Conservation (phyloP, 2,113 vertebrate species). For the Vulpes vulpes region DNA sequence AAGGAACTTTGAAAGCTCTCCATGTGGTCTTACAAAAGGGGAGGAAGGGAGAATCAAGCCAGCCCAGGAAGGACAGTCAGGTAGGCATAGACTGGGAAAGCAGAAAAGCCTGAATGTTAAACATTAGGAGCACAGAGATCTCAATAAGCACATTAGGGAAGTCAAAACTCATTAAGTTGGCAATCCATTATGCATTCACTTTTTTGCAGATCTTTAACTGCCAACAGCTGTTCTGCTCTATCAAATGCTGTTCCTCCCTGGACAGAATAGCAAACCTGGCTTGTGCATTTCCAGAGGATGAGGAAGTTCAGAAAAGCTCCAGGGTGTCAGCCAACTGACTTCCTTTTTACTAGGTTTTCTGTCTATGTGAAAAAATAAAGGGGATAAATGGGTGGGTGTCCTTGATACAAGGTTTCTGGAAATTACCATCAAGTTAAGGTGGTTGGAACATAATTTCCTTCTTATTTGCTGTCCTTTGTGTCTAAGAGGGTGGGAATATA, state of each 20-base stretch:
- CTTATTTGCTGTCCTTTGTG: slow-evolving; percentile 9
- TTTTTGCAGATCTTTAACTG: slow-evolving; percentile 37
- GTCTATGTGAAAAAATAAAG: slow-evolving; percentile 33
- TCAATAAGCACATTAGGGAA: slow-evolving; percentile 23
- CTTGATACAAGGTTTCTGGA: slow-evolving; percentile 3
- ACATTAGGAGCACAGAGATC: not conserved
- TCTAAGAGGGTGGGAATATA: not conserved
- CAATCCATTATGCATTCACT: not conserved
- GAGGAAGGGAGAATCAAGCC: not conserved
- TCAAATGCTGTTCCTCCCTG: not conserved
- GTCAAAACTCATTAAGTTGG: slow-evolving; percentile 30
- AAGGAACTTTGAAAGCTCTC: slow-evolving; percentile 12
- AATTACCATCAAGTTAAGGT: not conserved
- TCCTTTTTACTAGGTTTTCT: slow-evolving; percentile 15
- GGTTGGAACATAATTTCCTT: not conserved
- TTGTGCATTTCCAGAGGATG: slow-evolving; percentile 13
- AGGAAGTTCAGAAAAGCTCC: slow-evolving; percentile 44
- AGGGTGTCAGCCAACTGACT: slow-evolving; percentile 37
- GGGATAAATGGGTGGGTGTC: not conserved
- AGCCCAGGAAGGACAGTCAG: not conserved
- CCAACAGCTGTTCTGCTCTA: slow-evolving; percentile 9
- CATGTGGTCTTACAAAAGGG: not conserved
- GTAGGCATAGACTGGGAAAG: not conserved
- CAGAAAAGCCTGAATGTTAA: slow-evolving; percentile 7
- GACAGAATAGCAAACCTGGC: not conserved